Percentiles rank a stretch among this genome's conserved stretches.
Evolutionary conservation across 2,888 invertebrate species (phyloP).

Genomic region (Clitarchus hookeri): DNA sequence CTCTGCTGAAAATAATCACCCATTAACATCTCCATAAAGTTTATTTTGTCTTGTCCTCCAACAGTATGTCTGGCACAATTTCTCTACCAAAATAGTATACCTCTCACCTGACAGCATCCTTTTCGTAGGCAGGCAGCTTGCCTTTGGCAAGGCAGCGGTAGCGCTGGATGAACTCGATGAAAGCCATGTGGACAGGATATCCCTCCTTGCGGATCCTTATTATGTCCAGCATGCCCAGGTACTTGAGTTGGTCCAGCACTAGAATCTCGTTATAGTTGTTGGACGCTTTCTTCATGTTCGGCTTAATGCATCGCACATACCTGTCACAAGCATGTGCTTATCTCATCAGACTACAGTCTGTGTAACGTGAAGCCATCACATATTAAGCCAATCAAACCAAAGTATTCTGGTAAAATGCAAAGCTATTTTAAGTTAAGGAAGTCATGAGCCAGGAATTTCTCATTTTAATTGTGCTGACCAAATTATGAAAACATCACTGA

Average conservation of each 20-base stretch:
- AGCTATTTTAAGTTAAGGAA: no score
- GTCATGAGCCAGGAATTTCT: no score
- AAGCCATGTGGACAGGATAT: conserved; percentile 82
- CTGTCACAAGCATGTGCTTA: conserved; percentile 51
- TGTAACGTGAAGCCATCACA: neutral
- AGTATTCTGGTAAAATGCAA: no score
- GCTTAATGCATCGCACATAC: conserved; percentile 92
- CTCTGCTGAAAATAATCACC: no score
- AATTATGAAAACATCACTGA: no score
- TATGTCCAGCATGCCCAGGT: conserved; percentile 92
- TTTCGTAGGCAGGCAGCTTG: conserved; percentile 55
- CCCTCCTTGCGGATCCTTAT: conserved; percentile 89
- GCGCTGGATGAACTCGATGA: conserved; percentile 73
- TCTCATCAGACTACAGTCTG: conserved; percentile 29
- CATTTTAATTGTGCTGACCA: no score
- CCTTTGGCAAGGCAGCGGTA: conserved; percentile 72
- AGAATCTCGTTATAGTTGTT: conserved; percentile 78
- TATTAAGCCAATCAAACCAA: no score
- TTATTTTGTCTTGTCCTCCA: no score
- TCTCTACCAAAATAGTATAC: no score
- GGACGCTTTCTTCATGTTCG: conserved; percentile 81
- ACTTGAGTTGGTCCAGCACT: conserved; percentile 85
- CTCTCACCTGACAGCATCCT: conserved; percentile 52
- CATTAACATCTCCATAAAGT: no score
- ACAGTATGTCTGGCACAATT: no score